phyloP scores from a whole-genome alignment of 2,888 invertebrate genomes.

The Merodon equestris region DNA sequence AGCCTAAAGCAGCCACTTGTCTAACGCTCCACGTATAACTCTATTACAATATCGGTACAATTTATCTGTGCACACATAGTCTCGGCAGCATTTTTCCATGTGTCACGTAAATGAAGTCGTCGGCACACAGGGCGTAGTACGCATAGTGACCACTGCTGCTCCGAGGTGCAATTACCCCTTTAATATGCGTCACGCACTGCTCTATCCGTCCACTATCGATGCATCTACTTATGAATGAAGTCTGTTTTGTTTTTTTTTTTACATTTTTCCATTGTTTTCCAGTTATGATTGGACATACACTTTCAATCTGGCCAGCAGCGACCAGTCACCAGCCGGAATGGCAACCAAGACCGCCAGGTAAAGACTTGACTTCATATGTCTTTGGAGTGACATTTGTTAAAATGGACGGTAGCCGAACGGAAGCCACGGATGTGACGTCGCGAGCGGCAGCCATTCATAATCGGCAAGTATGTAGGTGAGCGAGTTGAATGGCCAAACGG shows the following conservation, averaged over 20 bases:
- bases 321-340: conserved; percentile 31
- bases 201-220: conserved; percentile 14
- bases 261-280: conserved; percentile 31
- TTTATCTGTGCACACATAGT: conserved; percentile 30
- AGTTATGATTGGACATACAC: conserved; percentile 48
- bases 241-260: too few relatives aligned
- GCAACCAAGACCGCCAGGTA: conserved; percentile 13
- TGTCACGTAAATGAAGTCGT: conserved; percentile 66
- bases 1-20: too few relatives aligned
- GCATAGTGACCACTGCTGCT: not conserved
- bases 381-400: conserved; percentile 41
- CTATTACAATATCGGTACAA: conserved; percentile 32
- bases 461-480: conserved; percentile 43
- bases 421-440: conserved; percentile 57
- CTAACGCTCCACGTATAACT: too few relatives aligned
- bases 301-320: conserved; percentile 11
- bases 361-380: conserved; percentile 9
- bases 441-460: conserved; percentile 51
- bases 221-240: conserved; percentile 57
- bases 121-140: conserved; percentile 41
- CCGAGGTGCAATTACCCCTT: conserved; percentile 45
- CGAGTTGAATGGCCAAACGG: conserved; percentile 61
- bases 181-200: conserved; percentile 62
- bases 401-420: conserved; percentile 36
- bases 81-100: conserved; percentile 16